Evolutionary conservation across 2,797 vertebrate species (phyloP).

Genomic region (Sebastes goodei): DNA sequence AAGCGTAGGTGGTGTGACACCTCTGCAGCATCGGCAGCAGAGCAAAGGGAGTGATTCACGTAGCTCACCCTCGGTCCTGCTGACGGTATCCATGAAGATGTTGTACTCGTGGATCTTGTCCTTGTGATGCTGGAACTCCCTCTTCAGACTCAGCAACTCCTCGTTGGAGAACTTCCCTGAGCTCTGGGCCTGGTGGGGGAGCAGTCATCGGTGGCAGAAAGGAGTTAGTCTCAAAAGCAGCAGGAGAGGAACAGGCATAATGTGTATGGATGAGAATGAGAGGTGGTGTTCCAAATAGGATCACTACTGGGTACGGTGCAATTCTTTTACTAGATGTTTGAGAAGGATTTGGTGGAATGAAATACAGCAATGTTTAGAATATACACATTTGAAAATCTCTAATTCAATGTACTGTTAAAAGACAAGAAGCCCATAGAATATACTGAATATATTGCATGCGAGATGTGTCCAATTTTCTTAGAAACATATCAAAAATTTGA

Average conservation of each 20-base stretch:
- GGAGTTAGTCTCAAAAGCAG: neutral
- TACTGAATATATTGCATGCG: neutral
- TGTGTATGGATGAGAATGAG: neutral
- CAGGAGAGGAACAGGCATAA: neutral
- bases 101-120: conserved; percentile 94
- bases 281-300: neutral
- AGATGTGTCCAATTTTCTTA: neutral
- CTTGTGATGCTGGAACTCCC: conserved; percentile 94
- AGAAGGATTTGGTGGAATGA: neutral
- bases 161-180: conserved; percentile 93
- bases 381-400: neutral
- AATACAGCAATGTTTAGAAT: neutral
- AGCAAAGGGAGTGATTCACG: neutral
- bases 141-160: conserved; percentile 89
- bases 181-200: conserved; percentile 84
- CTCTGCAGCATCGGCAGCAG: neutral
- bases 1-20: neutral
- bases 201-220: neutral
- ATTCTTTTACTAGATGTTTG: neutral
- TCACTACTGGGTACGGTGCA: no score
- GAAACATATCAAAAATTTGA: neutral
- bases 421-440: neutral
- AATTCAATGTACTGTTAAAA: neutral
- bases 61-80: conserved; percentile 89
- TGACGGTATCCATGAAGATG: conserved; percentile 90